These are phyloP conservation scores for Acronicta leporina DNA, from an alignment of 2,888 invertebrate genomes.

Conservation along the genomic window DNA sequence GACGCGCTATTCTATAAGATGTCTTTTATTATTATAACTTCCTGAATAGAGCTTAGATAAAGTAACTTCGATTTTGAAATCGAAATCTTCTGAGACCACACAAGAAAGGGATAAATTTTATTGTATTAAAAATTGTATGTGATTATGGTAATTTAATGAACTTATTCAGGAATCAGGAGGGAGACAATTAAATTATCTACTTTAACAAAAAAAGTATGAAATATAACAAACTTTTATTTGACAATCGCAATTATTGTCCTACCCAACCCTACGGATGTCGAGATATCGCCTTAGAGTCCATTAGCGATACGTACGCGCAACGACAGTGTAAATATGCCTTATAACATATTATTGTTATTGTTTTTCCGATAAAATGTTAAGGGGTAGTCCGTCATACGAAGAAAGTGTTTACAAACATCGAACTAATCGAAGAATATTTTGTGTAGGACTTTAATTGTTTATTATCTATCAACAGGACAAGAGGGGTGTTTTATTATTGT, in stretches of 20 bases:
- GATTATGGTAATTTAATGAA: slow-evolving; percentile 32
- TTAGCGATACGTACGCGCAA: slow-evolving; percentile 63
- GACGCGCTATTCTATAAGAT: slow-evolving; percentile 16
- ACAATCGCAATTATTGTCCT: slow-evolving; percentile 37
- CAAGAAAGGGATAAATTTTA: not conserved
- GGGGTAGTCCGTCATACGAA: slow-evolving; percentile 29
- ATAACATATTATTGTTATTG: slow-evolving; percentile 58
- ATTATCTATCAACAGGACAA: slow-evolving; percentile 59
- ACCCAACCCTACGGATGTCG: slow-evolving; percentile 43
- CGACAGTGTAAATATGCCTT: slow-evolving; percentile 59
- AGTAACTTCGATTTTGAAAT: not conserved
- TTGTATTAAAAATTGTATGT: slow-evolving; percentile 2
- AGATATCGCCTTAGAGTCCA: slow-evolving; percentile 66
- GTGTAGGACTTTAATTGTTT: slow-evolving; percentile 40
- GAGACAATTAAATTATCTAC: slow-evolving; percentile 62
- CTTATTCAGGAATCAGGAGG: slow-evolving; percentile 37
- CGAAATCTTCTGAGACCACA: too few relatives aligned
- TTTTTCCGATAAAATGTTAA: slow-evolving; percentile 41
- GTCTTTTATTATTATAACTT: slow-evolving; percentile 17
- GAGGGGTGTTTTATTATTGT: slow-evolving; percentile 64
- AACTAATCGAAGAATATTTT: slow-evolving; percentile 35
- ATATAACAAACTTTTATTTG: slow-evolving; percentile 52
- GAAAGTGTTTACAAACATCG: slow-evolving; percentile 46
- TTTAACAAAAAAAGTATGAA: slow-evolving; percentile 47
- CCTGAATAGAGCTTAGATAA: slow-evolving; percentile 8